Evolutionary conservation across 2,888 invertebrate species (phyloP).

Genomic region (Diarsia dahlii): DNA sequence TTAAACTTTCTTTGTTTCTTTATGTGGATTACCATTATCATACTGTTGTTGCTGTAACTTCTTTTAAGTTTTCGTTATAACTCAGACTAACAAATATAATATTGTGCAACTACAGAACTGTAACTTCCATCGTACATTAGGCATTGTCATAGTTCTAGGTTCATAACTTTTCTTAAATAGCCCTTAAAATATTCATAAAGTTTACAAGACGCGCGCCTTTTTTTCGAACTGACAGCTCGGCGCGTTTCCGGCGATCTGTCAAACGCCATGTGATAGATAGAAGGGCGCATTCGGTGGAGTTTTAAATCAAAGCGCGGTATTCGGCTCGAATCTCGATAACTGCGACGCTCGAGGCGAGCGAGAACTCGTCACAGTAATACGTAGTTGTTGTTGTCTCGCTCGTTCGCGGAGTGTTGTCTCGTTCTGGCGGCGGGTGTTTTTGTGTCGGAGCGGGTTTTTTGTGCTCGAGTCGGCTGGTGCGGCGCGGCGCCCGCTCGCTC

Average conservation of each 20-base stretch:
- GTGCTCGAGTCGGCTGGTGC: slow-evolving; percentile 82
- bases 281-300: slow-evolving; percentile 89
- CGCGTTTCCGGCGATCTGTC: slow-evolving; percentile 89
- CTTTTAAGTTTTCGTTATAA: slow-evolving; percentile 19
- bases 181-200: slow-evolving; percentile 67
- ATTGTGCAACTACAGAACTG: slow-evolving; percentile 68
- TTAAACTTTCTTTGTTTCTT: slow-evolving; percentile 38
- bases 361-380: slow-evolving; percentile 89
- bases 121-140: slow-evolving; percentile 60
- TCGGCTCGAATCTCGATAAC: slow-evolving; percentile 86
- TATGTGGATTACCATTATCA: slow-evolving; percentile 9
- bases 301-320: slow-evolving; percentile 90
- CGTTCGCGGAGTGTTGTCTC: slow-evolving; percentile 77
- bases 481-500: slow-evolving; percentile 86
- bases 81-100: slow-evolving; percentile 35
- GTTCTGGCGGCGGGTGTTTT: slow-evolving; percentile 87
- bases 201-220: slow-evolving; percentile 83
- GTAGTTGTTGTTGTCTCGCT: slow-evolving; percentile 81
- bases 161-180: slow-evolving; percentile 45
- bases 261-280: slow-evolving; percentile 91
- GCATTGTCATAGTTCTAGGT: slow-evolving; percentile 56
- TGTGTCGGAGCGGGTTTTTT: slow-evolving; percentile 90
- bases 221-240: slow-evolving; percentile 87
- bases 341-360: slow-evolving; percentile 87
- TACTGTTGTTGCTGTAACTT: slow-evolving; percentile 30